Percentiles rank a stretch among this genome's conserved stretches.
phyloP scores from a whole-genome alignment of 2,797 vertebrate genomes.

The Phataginus tetradactyla region DNA sequence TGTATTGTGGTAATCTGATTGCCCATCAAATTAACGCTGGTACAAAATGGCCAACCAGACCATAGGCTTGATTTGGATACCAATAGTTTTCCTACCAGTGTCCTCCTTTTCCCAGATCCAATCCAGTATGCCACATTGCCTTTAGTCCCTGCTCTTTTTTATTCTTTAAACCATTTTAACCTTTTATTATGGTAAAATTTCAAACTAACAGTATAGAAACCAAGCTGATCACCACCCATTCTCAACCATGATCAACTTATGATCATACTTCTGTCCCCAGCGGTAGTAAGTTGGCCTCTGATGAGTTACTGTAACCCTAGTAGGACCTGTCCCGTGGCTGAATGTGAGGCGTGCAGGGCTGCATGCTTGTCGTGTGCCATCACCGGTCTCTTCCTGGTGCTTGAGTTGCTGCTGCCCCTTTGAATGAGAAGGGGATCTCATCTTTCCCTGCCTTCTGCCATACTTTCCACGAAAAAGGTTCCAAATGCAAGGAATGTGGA shows the following conservation, averaged over 20 bases:
- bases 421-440: neutral
- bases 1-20: too few species aligned
- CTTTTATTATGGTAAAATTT: neutral
- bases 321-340: neutral
- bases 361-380: neutral
- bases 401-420: neutral
- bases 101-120: neutral
- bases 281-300: neutral
- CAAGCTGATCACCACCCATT: neutral
- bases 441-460: neutral
- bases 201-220: neutral
- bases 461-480: slow-evolving; percentile 1
- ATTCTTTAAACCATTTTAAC: neutral
- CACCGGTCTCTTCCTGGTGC: neutral
- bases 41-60: neutral
- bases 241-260: neutral
- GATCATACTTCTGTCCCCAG: neutral
- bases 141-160: neutral
- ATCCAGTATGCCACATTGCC: neutral
- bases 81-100: neutral
- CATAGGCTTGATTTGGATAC: neutral
- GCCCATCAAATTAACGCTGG: neutral
- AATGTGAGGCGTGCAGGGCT: too few species aligned
- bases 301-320: neutral
- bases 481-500: neutral